phyloP scores from a whole-genome alignment of 2,113 vertebrate genomes.

The Pardalotus punctatus region DNA sequence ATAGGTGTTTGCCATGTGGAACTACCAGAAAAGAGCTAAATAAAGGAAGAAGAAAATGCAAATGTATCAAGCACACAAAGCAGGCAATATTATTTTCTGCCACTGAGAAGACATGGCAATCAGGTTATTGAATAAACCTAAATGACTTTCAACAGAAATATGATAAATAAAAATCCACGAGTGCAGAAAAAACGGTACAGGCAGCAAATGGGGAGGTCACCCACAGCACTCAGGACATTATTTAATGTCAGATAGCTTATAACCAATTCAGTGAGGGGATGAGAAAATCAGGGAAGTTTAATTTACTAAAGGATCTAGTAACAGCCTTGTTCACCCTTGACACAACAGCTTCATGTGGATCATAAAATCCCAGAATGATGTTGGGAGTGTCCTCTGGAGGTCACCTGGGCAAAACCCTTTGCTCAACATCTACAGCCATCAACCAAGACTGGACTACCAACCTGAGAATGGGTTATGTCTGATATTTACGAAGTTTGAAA shows the following conservation, averaged over 20 bases:
- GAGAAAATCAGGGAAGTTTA: not conserved
- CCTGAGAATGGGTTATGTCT: not conserved
- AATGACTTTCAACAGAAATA: not conserved
- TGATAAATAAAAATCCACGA: not conserved
- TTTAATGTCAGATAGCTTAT: not conserved
- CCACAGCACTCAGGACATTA: not conserved
- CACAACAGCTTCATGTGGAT: not conserved
- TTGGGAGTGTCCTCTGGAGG: not conserved
- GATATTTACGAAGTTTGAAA: not conserved
- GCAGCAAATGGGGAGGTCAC: not conserved
- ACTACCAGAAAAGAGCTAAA: not conserved
- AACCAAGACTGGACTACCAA: not conserved
- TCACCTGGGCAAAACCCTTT: not conserved
- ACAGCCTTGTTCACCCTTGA: not conserved
- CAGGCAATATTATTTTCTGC: not conserved
- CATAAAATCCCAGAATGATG: not conserved
- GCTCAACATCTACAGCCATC: not conserved
- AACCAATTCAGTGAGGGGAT: not conserved
- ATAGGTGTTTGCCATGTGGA: not conserved
- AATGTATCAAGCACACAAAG: not conserved
- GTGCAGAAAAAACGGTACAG: not conserved
- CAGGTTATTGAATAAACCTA: not conserved
- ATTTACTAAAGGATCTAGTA: not conserved
- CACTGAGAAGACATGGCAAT: not conserved
- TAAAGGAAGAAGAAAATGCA: not conserved